Percentiles rank a stretch among this genome's conserved stretches.
phyloP scores from a whole-genome alignment of 2,797 vertebrate species.

The Chlorospingus flavigularis region DNA sequence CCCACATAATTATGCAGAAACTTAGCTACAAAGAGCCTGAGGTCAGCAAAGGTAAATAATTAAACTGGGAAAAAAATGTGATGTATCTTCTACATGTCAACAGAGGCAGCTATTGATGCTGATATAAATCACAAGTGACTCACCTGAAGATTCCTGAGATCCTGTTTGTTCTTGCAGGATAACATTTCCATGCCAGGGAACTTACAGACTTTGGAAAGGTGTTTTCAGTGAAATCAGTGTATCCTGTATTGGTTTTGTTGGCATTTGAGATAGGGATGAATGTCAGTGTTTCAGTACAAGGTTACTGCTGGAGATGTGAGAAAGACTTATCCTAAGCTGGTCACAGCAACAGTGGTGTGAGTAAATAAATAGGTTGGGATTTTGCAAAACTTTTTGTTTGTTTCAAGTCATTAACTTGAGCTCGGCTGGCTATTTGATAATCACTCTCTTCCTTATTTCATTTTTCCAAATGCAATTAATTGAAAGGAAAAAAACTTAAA shows the following conservation, averaged over 20 bases:
- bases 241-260: not conserved
- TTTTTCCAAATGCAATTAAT: not conserved
- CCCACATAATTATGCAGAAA: rapidly evolving
- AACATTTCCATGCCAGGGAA: not conserved
- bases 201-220: not conserved
- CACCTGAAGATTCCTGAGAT: not conserved
- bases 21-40: not conserved
- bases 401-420: not conserved
- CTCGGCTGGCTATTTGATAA: not conserved
- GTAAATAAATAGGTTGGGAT: not conserved
- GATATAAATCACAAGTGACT: not conserved
- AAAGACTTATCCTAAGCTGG: not conserved
- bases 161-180: not conserved
- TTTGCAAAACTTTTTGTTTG: not conserved
- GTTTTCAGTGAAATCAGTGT: not conserved
- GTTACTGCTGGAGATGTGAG: not conserved
- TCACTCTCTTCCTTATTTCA: not conserved
- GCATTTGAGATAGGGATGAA: not conserved
- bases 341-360: not conserved
- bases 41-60: slow-evolving; percentile 6
- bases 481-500: not conserved
- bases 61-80: not conserved
- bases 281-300: not conserved
- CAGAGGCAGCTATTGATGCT: not conserved
- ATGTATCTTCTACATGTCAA: not conserved